phyloP scores from a whole-genome alignment of 2,113 vertebrate genomes.

The Strix uralensis region DNA sequence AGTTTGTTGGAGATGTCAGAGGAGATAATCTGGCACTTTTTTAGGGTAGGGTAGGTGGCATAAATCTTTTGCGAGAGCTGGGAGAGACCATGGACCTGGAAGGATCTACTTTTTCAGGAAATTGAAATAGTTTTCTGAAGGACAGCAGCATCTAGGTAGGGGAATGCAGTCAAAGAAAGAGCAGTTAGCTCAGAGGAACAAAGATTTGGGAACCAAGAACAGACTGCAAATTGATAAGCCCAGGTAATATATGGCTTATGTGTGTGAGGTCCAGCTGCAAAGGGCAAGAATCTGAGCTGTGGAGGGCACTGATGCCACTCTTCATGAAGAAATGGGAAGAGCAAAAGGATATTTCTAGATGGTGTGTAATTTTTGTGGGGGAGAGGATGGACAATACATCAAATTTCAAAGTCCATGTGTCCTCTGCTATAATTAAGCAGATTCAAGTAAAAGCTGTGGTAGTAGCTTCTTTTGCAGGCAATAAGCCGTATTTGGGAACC shows the following conservation, averaged over 20 bases:
- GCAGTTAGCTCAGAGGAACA: not conserved
- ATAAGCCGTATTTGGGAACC: fast-evolving
- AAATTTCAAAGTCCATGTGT: not conserved
- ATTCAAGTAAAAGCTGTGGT: not conserved
- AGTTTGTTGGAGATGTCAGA: not conserved
- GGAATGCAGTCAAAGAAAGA: not conserved
- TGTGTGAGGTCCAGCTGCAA: not conserved
- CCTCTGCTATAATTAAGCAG: not conserved
- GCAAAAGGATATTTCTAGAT: not conserved
- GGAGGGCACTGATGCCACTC: not conserved
- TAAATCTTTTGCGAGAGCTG: not conserved
- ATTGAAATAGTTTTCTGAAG: not conserved
- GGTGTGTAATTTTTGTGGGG: not conserved
- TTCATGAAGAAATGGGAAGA: not conserved
- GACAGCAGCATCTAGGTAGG: not conserved
- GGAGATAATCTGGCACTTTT: not conserved
- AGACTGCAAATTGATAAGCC: not conserved
- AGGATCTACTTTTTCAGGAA: not conserved
- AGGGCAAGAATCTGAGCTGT: not conserved
- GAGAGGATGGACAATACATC: not conserved
- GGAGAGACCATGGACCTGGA: not conserved
- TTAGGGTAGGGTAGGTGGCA: not conserved
- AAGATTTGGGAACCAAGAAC: not conserved
- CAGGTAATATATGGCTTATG: fast-evolving
- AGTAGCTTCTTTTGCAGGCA: not conserved